Percentiles rank a stretch among this genome's conserved stretches.
phyloP scores from a whole-genome alignment of 2,797 vertebrate genomes.

The Rhincodon typus region DNA sequence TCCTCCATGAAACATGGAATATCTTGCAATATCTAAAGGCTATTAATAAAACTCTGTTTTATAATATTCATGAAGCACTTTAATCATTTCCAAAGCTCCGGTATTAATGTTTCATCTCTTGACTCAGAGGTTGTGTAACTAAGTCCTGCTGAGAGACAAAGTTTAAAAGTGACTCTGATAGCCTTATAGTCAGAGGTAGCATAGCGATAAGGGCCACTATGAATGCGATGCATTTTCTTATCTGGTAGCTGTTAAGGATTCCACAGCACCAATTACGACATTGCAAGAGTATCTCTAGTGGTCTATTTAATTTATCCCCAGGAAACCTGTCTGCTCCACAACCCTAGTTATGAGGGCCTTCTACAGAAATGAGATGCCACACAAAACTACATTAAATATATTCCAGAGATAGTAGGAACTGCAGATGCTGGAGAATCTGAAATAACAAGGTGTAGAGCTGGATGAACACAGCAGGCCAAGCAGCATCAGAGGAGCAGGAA shows the following conservation, averaged over 20 bases:
- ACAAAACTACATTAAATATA: background rate
- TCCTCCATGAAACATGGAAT: background rate
- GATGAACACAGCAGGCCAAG: too few species aligned
- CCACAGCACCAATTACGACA: background rate
- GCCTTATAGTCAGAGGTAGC: background rate
- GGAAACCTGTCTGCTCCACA: background rate
- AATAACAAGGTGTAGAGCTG: too few species aligned
- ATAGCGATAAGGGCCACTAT: background rate
- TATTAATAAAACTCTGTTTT: constrained; percentile 3
- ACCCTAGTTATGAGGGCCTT: background rate
- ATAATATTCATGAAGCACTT: background rate
- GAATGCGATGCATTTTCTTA: background rate
- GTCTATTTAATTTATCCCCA: constrained; percentile 2
- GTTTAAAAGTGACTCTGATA: background rate
- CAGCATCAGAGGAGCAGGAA: too few species aligned
- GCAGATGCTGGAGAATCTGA: too few species aligned
- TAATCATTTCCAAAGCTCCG: background rate
- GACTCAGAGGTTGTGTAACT: background rate
- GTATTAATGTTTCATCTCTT: background rate
- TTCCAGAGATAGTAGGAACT: background rate
- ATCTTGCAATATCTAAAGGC: background rate
- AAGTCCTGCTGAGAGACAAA: background rate
- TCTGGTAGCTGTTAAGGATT: background rate
- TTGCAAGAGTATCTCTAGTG: background rate
- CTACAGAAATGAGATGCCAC: background rate